These are phyloP conservation scores for Copsychus sechellarum DNA, from an alignment of 2,113 vertebrate species.

Conservation along the genomic window DNA sequence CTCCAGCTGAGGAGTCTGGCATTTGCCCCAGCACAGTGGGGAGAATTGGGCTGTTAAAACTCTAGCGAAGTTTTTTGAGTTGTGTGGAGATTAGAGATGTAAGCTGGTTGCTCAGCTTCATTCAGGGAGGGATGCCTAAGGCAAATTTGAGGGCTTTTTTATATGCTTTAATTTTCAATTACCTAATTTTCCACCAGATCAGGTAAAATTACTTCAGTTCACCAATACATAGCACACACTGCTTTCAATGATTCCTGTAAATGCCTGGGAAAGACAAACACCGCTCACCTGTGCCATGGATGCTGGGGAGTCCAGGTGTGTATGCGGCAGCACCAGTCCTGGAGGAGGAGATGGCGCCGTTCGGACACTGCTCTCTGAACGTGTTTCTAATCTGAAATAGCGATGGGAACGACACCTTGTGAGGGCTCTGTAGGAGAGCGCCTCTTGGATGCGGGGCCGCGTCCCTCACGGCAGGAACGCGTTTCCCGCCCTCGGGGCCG, in stretches of 20 bases:
- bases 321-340: rapidly evolving
- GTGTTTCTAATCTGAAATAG: rapidly evolving
- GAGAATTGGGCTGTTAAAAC: neutral
- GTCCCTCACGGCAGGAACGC: too few species aligned
- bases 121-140: neutral
- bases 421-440: neutral
- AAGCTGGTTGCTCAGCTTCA: neutral
- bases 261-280: neutral
- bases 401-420: rapidly evolving
- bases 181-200: neutral
- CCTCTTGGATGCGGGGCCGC: neutral
- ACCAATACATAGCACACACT: rapidly evolving
- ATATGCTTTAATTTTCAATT: neutral
- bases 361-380: rapidly evolving
- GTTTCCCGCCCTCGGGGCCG: neutral
- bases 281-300: neutral
- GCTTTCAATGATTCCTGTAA: neutral
- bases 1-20: neutral
- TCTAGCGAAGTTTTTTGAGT: neutral
- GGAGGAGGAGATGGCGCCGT: rapidly evolving
- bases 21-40: neutral
- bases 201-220: neutral
- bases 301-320: rapidly evolving
- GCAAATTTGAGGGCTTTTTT: rapidly evolving
- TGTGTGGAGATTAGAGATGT: too few species aligned